These are phyloP conservation scores for Prinia subflava DNA, from an alignment of 2,113 vertebrate genomes.

Conservation along the genomic window DNA sequence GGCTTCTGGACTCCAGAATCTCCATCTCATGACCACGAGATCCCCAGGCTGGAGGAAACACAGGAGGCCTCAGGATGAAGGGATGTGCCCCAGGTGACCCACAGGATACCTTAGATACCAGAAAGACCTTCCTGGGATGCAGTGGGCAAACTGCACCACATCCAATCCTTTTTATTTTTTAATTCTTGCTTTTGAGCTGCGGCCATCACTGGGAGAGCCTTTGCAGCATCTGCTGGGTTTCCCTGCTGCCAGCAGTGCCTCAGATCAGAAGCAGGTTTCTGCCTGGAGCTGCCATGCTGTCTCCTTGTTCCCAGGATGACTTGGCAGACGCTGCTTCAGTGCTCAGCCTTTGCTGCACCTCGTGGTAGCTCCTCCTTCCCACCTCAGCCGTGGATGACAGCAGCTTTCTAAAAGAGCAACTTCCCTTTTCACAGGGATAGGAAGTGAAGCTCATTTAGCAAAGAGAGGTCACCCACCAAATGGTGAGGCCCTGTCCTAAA, in stretches of 20 bases:
- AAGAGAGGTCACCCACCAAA: not conserved
- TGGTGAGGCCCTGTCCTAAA: not conserved
- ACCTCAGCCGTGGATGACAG: not conserved
- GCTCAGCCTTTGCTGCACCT: not conserved
- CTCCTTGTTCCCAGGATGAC: not conserved
- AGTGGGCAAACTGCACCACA: not conserved
- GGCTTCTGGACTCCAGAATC: not conserved
- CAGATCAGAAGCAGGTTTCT: conserved; percentile 2
- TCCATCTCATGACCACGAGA: rapidly evolving
- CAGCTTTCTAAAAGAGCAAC: conserved; percentile 24
- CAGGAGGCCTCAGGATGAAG: not conserved
- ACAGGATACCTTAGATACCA: not conserved
- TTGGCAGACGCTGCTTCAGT: not conserved
- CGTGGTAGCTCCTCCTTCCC: not conserved
- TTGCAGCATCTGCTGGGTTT: not conserved
- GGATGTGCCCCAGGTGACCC: not conserved
- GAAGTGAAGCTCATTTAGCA: conserved; percentile 5
- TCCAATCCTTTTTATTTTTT: not conserved
- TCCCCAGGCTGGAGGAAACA: not conserved
- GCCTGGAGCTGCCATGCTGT: not conserved
- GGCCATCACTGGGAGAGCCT: rapidly evolving
- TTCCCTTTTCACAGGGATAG: conserved; percentile 41
- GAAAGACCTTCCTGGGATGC: not conserved
- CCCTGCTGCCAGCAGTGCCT: not conserved
- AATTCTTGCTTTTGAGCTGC: not conserved